Base-by-base conservation (phyloP, 2,113 vertebrate genomes). In the Myotis yumanensis region DNA sequence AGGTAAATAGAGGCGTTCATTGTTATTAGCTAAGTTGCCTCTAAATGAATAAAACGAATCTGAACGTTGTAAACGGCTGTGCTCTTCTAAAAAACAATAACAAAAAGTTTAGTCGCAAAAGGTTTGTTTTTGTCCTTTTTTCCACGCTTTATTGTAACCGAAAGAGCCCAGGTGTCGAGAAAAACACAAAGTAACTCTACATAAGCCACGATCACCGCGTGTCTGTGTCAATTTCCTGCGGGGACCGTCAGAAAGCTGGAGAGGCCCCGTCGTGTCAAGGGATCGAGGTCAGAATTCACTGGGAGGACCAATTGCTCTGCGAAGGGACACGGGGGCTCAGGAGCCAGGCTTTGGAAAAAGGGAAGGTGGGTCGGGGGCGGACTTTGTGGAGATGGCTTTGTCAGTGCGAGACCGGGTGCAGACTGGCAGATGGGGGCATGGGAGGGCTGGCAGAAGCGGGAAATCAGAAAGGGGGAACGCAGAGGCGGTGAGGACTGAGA, bases 91-190 rank as follows among this genome's bases (percentile, higher is more conserved):
- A 85, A 54, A 90, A 87, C 86, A 91, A 46, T 72, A 84, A 79
- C 77, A 76, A 82, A 94, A 97, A 97, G 92, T 97, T 97, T 54
- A 43, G 92, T 92, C 5, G 3, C 73, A 18, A 75, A 71, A 37
- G 71, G 18, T 71, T 57, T 43, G 66, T 11, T 40, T 75, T 88
- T 76, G 35, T 62, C 69, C 79, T 22, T 75, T 48, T 48, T 37
- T 25, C 68, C 75, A 28, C 3, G 76, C 46, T 52, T 37, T 43
- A 48, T 37, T 57, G 28, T 54, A 30, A 20, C 28, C 48, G 16
- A 18, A 73, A 52, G 7, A 81, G 48, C 10, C 71, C 85, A 72
- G 90, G 92, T 89, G 57, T 87, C 25, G 64, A 89, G 59, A 76
- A 69, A 48, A 86, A 35, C 81, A 68, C 76, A 71, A 88, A 95